Base-by-base conservation (phyloP, 2,113 vertebrate species). In the Aphelocoma coerulescens region DNA sequence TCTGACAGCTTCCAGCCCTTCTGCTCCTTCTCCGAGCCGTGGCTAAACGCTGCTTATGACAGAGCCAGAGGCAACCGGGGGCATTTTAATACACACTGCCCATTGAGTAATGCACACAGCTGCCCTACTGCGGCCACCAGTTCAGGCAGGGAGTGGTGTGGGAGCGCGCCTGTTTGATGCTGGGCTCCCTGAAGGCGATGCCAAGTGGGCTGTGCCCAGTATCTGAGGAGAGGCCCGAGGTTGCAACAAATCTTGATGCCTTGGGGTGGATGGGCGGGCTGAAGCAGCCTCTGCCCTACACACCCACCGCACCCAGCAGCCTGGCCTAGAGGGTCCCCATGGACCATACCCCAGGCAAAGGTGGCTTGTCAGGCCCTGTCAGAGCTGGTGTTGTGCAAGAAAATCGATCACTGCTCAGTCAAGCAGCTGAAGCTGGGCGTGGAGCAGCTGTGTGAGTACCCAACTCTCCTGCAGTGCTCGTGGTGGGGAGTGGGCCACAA, bases 1-100 rank as follows among this genome's bases (percentile, higher is more conserved):
- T 76, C 75, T 87, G 92, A 93, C 65, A 72, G 88, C 54, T 91
- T 94, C 88, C 90, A 93, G 79, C 84, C 93, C 88, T 93, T 69
- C 85, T 78, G 63, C 91, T 95, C 86, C 68, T 92, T 55, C 80
- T 88, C 77, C 1, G 2, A 67, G 65, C 35, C 2, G 1, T 22
- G 43, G 90, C 82, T 95, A 80, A 92, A 84, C 1, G 10, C 75
- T 80, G 55, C 75, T 78, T 71, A 52, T 86, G 88, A 51, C 65
- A 43, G 23, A 88, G 91, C 74, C 84, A 46, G 87, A 66, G 91
- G 88, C 10, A 2, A 27, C 6, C 0, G 4, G 27, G 14, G 44
- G 55, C 39, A 24, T 81, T 68, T 86, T 51, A 37, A 73, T 72
- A 28, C 37, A 7, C 2, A 1, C 57, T 91, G 67, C 67, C 73